Evolutionary conservation across 2,113 vertebrate genomes (phyloP).

Genomic region (Sylvia atricapilla): DNA sequence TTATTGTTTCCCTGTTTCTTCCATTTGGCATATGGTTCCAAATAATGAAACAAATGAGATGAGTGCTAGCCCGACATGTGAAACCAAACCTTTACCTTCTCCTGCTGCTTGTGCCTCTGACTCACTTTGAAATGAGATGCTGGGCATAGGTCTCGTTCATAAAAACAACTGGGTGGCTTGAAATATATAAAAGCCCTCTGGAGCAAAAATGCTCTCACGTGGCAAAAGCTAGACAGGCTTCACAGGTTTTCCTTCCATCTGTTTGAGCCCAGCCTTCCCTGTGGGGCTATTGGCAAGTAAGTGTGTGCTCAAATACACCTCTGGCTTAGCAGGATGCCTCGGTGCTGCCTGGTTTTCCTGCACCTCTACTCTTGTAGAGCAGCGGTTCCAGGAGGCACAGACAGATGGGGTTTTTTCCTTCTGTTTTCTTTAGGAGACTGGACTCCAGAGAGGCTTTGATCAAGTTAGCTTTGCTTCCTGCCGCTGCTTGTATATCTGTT

Average conservation of each 20-base stretch:
- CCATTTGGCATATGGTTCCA: neutral
- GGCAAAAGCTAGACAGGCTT: neutral
- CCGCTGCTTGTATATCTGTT: neutral
- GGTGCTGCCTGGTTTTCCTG: neutral
- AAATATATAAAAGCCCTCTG: neutral
- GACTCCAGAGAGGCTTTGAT: neutral
- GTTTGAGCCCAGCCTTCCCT: neutral
- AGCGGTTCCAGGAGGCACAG: neutral
- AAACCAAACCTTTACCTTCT: neutral
- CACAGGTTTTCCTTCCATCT: neutral
- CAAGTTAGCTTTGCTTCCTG: neutral
- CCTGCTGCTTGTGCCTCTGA: neutral
- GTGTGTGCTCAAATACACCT: fast-evolving
- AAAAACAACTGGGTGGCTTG: neutral
- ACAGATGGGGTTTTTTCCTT: neutral
- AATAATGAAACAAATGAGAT: neutral
- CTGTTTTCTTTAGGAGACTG: neutral
- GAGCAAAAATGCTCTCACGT: neutral
- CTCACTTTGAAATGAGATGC: neutral
- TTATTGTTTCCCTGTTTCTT: neutral
- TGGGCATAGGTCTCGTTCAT: neutral
- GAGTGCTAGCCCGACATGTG: neutral
- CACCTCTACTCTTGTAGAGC: neutral
- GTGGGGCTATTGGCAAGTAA: neutral
- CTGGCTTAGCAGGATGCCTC: neutral